Base-by-base conservation (phyloP, 2,888 invertebrate genomes). In the Melanargia galathea region DNA sequence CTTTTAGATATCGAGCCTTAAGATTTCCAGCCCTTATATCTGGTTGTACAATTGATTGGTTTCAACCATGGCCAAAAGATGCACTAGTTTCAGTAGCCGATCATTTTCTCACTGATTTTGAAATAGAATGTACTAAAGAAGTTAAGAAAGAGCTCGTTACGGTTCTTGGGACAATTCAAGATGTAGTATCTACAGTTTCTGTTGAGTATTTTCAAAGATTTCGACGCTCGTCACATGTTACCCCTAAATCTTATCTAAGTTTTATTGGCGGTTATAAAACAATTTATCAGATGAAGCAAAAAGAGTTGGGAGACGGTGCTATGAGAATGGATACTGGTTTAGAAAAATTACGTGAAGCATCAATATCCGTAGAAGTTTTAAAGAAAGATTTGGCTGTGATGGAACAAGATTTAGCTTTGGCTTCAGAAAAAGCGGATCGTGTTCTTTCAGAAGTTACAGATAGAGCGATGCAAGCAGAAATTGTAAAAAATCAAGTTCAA, bases 21-120 rank as follows among this genome's bases (percentile, higher is more conserved):
- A 94, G 97, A 72, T 99, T 99, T 81, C 98, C 99, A 2, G 98
- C 98, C 0, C 90, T 99, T 38, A 97, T 98, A 73, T 97, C 98
- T n/a, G 98, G 98, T 10, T 99, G 99, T 80, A 99, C 98, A 0
- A 97, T 99, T 70, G 98, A 99, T 84, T 99, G 99, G 99, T 98
- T 98, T 76, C 98, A 98, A 80, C 97, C 98, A 3, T 99, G 99
- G 99, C 99, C 99, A 0, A 96, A 96, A 81, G 98, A 98, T 83
- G 99, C 99, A 22, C 90, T 99, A 35, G 95, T 98, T 58, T 94
- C 96, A 26, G 99, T 99, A 13, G 98, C 98, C 6, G 94, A 95
- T 78, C 98, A 99, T 89, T 98, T 98, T 84, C 92, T 99, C 46
- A 92, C 94, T 18, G 96, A 96, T 74, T 98, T 97, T 82, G 94